Base-by-base conservation (phyloP, 2,888 invertebrate genomes). In the Synanthedon myopaeformis region DNA sequence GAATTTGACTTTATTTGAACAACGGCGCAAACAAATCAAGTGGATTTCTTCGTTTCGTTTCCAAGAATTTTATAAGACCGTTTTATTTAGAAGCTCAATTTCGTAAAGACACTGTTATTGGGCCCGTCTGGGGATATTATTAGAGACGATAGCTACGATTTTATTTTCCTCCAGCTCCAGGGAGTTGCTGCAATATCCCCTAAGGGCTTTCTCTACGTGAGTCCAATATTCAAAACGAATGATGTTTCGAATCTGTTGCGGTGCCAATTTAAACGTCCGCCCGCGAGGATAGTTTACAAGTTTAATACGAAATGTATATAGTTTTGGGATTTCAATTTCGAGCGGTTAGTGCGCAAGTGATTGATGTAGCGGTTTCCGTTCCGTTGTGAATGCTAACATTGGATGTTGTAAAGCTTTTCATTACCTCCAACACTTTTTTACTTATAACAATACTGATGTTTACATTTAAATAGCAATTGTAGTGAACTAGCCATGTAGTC, bases 171-270 rank as follows among this genome's bases (percentile, higher is more conserved):
- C 65, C 58, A 69, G 61, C 69, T 70, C 67, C 70, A 64, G 67
- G 64, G 61, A 58, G 65, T 69, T 74, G 76, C 78, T 74, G 75
- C 76, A 69, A 70, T 78, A 74, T 72, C 69, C 80, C 81, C 79
- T 75, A 71, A 79, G 82, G 81, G 79, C 65, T 70, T 66, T 70
- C 70, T 69, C 74, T 81, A 82, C 84, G 83, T 80, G 81, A 79
- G 75, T 72, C 72, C 78, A 82, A 82, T 82, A 82, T 84, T 80
- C 79, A 75, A 74, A 82, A 80, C 77, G 81, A 79, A 81, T 77
- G 79, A 80, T 77, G 76, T 78, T 74, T 69, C 67, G 76, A 82
- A 82, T 80, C 80, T 78, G 81, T 79, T 82, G 75, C 68, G 70
- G 65, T 70, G 72, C 69, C 74, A 78, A 75, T 77, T 76, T 78